Base-by-base conservation (phyloP, 2,888 invertebrate genomes). In the Caenorhabditis parvicauda region DNA sequence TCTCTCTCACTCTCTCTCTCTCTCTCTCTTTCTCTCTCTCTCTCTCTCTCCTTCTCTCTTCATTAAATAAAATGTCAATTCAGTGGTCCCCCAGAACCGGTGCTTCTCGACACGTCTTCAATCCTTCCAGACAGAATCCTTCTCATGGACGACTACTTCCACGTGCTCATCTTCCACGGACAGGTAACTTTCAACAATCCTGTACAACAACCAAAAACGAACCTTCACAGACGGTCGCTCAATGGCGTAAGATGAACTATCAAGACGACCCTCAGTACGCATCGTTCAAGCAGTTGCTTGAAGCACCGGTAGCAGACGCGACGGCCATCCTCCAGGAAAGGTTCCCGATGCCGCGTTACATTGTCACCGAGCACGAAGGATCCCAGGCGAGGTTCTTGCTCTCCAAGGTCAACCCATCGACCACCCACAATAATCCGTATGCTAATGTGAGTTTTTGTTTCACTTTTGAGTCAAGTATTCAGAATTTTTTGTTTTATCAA, bases 61-160 rank as follows among this genome's bases (percentile, higher is more conserved):
- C 4, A 14, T 24, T 35, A 19, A 37, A 19, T 24, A 3, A 14
- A 14, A 19, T 42, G 5, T n/a, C 6, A 9, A 56, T 64, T 47
- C 62, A 66, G 67, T 29, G 79, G 77, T 22, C 79, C 79, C 0
- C 76, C 79, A 3, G 79, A 79, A 85, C 95, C 98, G 0, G 98
- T 98, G 4, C 85, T 98, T 22, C 85, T 99, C 35, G 98, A 99
- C 83, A 93, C 96, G 2, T 92, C 93, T 49, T 93, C 93, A 63
- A 96, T 99, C 81, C 92, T 94, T 82, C 89, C 94, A 0, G 98
- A 99, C 83, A 87, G 93, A 59, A 98, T 99, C 78, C 86, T 99
- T 42, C 87, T 99, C 52, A 95, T 99, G 95, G 98, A 99, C 84
- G 96, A 98, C 0, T 99, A 98, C 86, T 99, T 99, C 88, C 98